phyloP scores from a whole-genome alignment of 2,888 invertebrate genomes.

The Spilosoma lubricipeda region DNA sequence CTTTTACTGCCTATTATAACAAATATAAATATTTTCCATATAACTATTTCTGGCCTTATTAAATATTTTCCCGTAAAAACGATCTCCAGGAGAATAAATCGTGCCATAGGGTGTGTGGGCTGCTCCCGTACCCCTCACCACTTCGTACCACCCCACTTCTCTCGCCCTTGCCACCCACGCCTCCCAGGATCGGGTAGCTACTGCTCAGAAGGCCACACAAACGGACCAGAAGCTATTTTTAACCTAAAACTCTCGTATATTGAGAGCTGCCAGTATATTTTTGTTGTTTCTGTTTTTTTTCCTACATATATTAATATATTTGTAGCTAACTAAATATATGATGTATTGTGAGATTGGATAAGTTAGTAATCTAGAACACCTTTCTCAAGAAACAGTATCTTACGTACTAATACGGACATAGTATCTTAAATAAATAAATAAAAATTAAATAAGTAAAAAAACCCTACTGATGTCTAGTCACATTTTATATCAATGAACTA shows the following conservation, averaged over 20 bases:
- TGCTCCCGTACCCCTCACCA: constrained; percentile 26
- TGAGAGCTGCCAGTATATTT: constrained; percentile 36
- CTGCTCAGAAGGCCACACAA: constrained; percentile 62
- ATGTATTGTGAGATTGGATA: background rate
- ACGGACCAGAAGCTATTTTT: constrained; percentile 66
- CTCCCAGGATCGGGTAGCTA: constrained; percentile 55
- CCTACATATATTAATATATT: background rate
- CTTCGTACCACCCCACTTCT: constrained; percentile 21
- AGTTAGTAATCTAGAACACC: background rate
- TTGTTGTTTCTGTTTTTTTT: constrained; percentile 22
- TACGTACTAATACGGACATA: too few relatives aligned
- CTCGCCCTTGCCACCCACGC: constrained; percentile 37
- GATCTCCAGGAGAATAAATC: constrained; percentile 69
- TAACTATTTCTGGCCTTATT: constrained; percentile 55
- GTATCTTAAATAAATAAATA: too few relatives aligned
- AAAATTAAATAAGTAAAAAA: too few relatives aligned
- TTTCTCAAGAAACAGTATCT: too few relatives aligned
- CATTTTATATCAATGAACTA: too few relatives aligned
- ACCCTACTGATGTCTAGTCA: too few relatives aligned
- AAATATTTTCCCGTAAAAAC: constrained; percentile 60
- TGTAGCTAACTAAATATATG: background rate
- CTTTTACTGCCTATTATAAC: constrained; percentile 10
- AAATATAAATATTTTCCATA: constrained; percentile 3
- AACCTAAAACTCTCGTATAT: constrained; percentile 60
- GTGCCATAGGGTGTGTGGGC: constrained; percentile 57